Evolutionary conservation across 2,113 vertebrate genomes (phyloP).

Genomic region (Phylloscopus trochilus): DNA sequence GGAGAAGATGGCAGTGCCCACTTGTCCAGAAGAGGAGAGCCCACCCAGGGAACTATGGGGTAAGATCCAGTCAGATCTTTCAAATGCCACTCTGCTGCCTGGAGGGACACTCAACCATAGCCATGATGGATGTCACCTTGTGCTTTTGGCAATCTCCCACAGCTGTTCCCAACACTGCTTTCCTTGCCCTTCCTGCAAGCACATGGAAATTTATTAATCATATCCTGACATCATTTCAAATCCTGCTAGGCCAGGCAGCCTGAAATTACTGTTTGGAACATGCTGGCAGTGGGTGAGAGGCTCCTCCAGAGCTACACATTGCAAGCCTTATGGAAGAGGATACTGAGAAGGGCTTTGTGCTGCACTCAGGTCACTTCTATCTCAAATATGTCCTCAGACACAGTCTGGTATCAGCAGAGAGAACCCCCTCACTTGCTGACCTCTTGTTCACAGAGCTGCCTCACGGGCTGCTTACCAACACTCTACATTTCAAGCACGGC

Average conservation of each 20-base stretch:
- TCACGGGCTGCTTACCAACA: accelerated
- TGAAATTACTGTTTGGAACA: neutral
- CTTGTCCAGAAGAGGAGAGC: neutral
- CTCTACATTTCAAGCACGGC: accelerated
- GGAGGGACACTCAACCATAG: neutral
- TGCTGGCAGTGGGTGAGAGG: neutral
- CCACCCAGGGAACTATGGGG: neutral
- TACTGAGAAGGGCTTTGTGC: neutral
- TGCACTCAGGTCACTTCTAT: neutral
- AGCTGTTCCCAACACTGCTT: neutral
- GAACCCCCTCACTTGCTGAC: neutral
- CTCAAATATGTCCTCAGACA: neutral
- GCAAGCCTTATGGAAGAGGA: neutral
- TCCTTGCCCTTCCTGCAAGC: neutral
- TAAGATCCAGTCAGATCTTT: neutral
- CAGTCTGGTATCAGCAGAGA: neutral
- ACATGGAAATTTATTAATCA: neutral
- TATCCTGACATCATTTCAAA: neutral
- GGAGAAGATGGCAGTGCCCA: neutral
- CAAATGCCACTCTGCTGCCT: neutral
- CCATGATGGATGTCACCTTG: neutral
- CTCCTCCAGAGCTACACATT: neutral
- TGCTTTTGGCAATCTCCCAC: neutral
- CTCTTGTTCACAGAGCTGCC: neutral
- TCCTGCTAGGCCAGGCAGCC: neutral